A percentile compares a stretch with the other conserved stretches of the same genome.
phyloP scores from a whole-genome alignment of 2,888 invertebrate species.

The Agrotis puta region DNA sequence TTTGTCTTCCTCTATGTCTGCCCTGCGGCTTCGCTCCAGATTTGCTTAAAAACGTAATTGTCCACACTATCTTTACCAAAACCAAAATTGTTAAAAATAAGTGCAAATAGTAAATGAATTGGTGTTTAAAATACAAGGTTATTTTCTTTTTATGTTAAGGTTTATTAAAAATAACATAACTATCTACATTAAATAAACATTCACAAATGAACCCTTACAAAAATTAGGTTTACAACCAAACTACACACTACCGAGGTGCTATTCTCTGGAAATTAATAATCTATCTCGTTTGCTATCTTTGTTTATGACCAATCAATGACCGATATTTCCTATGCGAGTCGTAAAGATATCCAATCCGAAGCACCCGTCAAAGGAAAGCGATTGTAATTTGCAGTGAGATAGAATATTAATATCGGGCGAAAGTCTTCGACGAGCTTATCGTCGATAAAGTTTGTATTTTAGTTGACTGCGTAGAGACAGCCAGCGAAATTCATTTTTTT shows the following conservation, averaged over 20 bases:
- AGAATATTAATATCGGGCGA: no score
- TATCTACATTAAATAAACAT: background rate
- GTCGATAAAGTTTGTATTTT: no score
- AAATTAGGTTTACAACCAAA: slow-evolving; percentile 15
- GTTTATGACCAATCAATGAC: no score
- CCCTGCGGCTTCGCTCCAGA: background rate
- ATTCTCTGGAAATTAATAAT: no score
- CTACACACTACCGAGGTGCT: slow-evolving; percentile 10
- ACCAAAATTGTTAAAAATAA: slow-evolving; percentile 27
- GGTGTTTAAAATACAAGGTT: slow-evolving; percentile 39
- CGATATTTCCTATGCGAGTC: no score
- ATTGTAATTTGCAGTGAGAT: no score
- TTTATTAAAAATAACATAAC: slow-evolving; percentile 32
- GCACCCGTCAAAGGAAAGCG: no score
- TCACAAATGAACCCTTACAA: slow-evolving; percentile 9
- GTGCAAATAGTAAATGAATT: slow-evolving; percentile 35
- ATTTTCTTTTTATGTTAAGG: background rate
- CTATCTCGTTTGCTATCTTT: no score
- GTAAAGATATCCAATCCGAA: no score
- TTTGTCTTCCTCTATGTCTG: slow-evolving; percentile 22
- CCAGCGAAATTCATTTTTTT: no score
- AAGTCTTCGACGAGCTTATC: no score
- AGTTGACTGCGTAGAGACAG: no score
- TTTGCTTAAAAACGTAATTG: slow-evolving; percentile 12
- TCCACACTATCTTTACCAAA: slow-evolving; percentile 43